Evolutionary conservation across 2,888 invertebrate species (phyloP).

Genomic region (Nymphalis urticae): DNA sequence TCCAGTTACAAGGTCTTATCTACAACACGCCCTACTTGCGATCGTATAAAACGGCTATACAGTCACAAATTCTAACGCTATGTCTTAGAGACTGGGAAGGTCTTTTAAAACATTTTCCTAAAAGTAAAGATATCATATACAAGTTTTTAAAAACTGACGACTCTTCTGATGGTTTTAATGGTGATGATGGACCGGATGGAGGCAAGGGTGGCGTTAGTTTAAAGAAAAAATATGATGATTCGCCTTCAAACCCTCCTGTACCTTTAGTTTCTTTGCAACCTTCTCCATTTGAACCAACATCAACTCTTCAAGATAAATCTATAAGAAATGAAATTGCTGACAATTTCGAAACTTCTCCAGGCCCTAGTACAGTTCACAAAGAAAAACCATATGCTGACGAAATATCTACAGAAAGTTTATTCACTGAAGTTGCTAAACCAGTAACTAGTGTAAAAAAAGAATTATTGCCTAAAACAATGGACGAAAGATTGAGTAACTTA

Average conservation of each 20-base stretch:
- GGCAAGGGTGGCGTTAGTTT: neutral
- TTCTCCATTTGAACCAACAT: neutral
- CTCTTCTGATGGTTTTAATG: conserved; percentile 15
- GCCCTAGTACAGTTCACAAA: conserved; percentile 2
- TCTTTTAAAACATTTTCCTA: conserved; percentile 61
- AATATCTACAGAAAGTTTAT: conserved; percentile 2
- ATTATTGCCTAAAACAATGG: neutral
- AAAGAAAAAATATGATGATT: neutral
- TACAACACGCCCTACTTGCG: conserved; percentile 53
- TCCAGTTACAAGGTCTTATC: conserved; percentile 61
- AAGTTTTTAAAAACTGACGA: conserved; percentile 39
- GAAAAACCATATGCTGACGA: neutral
- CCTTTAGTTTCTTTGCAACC: neutral
- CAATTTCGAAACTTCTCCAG: conserved; percentile 8
- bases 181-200: conserved; percentile 5
- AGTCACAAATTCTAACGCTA: conserved; percentile 62
- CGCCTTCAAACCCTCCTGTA: neutral
- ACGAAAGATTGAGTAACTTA: neutral
- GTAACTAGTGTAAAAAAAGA: neutral
- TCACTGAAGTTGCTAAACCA: neutral
- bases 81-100: conserved; percentile 60
- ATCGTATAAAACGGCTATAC: conserved; percentile 57
- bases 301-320: neutral
- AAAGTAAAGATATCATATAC: conserved; percentile 51
- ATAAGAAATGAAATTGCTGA: neutral